phyloP scores from a whole-genome alignment of 1,140 invertebrate genomes.

The Drosophila sturtevanti region DNA sequence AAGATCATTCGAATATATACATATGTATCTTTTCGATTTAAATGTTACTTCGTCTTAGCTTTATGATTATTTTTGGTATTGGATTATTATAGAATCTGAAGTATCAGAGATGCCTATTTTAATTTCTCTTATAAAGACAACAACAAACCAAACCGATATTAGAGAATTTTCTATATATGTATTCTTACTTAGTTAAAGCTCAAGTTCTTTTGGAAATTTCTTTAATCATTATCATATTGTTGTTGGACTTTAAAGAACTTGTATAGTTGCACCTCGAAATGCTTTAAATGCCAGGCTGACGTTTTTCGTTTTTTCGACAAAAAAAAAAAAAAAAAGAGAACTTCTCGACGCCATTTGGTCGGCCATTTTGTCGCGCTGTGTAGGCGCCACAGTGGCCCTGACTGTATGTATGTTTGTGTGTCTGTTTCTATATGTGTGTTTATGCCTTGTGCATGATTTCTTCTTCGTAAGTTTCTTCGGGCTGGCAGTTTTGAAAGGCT shows the following conservation, averaged over 20 bases:
- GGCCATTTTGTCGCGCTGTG: constrained; percentile 59
- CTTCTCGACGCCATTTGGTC: constrained; percentile 59
- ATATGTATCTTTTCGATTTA: too few relatives aligned
- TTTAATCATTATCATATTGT: background rate
- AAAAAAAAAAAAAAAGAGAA: background rate
- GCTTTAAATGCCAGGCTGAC: constrained; percentile 27
- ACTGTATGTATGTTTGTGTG: constrained; percentile 13
- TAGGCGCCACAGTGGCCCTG: constrained; percentile 64
- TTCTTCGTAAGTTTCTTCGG: constrained; percentile 36
- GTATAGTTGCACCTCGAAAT: constrained; percentile 47
- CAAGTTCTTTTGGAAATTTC: too few relatives aligned
- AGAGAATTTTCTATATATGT: too few relatives aligned
- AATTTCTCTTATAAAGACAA: too few relatives aligned
- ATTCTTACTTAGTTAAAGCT: too few relatives aligned
- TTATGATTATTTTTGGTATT: too few relatives aligned
- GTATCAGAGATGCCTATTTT: too few relatives aligned
- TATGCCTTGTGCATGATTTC: constrained; percentile 53
- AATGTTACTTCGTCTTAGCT: too few relatives aligned
- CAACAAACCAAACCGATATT: too few relatives aligned
- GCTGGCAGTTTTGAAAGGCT: constrained; percentile 66
- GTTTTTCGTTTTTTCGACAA: constrained; percentile 24
- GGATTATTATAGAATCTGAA: too few relatives aligned
- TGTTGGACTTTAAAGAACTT: constrained; percentile 14
- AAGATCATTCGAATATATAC: too few relatives aligned
- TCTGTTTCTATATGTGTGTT: constrained; percentile 12